Evolutionary conservation across 2,113 vertebrate genomes (phyloP).

Genomic region (Ceyx cyanopectus): DNA sequence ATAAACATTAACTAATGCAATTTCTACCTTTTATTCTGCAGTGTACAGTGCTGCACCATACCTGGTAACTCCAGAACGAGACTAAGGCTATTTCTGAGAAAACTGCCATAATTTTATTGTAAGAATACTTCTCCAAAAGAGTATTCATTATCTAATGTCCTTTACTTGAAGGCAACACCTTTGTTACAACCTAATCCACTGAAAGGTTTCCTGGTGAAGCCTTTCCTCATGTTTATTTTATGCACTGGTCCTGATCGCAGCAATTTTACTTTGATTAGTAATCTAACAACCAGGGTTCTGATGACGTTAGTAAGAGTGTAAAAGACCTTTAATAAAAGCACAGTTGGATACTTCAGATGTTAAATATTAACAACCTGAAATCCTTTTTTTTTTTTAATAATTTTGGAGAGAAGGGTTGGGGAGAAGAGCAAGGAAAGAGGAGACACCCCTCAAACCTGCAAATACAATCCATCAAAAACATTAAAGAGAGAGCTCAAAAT

Average conservation of each 20-base stretch:
- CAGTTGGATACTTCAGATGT: constrained; percentile 64
- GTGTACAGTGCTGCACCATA: neutral
- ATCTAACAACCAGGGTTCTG: constrained; percentile 53
- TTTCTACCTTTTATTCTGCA: neutral
- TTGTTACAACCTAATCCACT: constrained; percentile 30
- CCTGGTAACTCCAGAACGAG: neutral
- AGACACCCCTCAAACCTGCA: constrained; percentile 67
- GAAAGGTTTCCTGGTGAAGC: constrained; percentile 54
- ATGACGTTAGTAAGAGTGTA: constrained; percentile 55
- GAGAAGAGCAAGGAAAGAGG: constrained; percentile 11
- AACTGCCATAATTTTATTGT: neutral
- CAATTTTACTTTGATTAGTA: constrained; percentile 64
- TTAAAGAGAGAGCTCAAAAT: constrained; percentile 66
- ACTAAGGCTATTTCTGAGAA: neutral
- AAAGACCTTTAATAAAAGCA: constrained; percentile 62
- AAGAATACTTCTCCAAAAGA: neutral
- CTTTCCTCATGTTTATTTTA: constrained; percentile 58
- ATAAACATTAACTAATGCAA: neutral
- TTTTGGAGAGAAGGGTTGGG: constrained; percentile 19
- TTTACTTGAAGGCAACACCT: neutral
- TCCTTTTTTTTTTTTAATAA: neutral
- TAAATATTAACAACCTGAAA: constrained; percentile 56
- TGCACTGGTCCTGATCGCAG: constrained; percentile 8
- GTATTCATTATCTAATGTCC: neutral
- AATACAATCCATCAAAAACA: constrained; percentile 61